Conservation (phyloP, 2,888 invertebrate genomes). For the Drosophila colorata region DNA sequence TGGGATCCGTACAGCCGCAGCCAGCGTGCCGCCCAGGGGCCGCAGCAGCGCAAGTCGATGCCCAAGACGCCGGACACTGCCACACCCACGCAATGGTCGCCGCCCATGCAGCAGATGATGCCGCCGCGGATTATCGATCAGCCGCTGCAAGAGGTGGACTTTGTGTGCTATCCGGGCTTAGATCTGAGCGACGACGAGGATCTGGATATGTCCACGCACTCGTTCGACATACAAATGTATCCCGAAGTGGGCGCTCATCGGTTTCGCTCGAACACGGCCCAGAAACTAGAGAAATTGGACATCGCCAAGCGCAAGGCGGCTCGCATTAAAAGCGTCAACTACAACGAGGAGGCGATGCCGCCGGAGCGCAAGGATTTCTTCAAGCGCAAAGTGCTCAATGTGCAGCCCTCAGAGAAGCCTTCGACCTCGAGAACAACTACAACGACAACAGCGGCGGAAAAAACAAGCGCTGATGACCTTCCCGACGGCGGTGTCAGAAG, state of each 20-base stretch:
- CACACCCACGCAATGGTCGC: constrained; percentile 29
- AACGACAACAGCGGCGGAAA: background rate
- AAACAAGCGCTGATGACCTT: constrained; percentile 51
- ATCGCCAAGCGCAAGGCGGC: constrained; percentile 92
- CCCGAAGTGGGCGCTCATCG: constrained; percentile 88
- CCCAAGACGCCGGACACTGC: constrained; percentile 41
- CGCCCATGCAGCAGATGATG: constrained; percentile 21
- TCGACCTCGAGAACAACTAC: constrained; percentile 15
- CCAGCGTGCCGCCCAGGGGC: constrained; percentile 33
- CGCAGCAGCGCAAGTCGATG: constrained; percentile 38
- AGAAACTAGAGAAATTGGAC: constrained; percentile 95
- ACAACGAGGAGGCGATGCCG: constrained; percentile 78
- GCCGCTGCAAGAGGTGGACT: constrained; percentile 84
- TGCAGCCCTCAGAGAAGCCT: constrained; percentile 22
- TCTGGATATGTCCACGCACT: constrained; percentile 88
- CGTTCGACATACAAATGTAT: constrained; percentile 92
- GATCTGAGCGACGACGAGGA: constrained; percentile 93
- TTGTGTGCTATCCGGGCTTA: constrained; percentile 91
- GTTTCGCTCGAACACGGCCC: constrained; percentile 94
- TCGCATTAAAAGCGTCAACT: constrained; percentile 87
- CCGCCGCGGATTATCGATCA: constrained; percentile 64
- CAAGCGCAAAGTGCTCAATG: constrained; percentile 61
- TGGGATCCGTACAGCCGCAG: constrained; percentile 49
- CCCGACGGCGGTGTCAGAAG: constrained; percentile 85
- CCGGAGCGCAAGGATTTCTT: constrained; percentile 80